Evolutionary conservation across 2,888 invertebrate species (phyloP), one percentile per base, ranked within the genome.

Genomic region (Petrolisthes manimaculis): DNA sequence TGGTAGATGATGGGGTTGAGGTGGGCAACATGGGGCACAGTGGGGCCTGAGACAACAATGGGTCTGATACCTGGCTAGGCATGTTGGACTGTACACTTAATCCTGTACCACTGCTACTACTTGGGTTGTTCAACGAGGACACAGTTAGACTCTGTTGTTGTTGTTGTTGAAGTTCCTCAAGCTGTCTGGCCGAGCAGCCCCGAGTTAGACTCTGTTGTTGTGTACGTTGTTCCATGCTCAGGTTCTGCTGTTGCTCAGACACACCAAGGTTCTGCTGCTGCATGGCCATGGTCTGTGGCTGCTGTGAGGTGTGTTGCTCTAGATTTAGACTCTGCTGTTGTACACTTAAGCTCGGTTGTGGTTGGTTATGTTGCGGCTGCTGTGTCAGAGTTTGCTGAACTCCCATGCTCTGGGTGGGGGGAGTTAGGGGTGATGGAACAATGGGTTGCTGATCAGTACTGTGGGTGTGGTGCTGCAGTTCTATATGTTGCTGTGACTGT

Each of bases 1-100:
- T 61, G 18, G 80, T 56, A 55, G 78, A 55, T 53, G 87, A 55
- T 51, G 86, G 24, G 24, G 86, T 54, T 74, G 82, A 21, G 37
- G 69, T 18, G 8, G 83, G 54, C 86, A 82, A 21, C 56, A 86
- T 9, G n/a, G 74, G 67, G 77, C 86, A 86, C 51, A 86, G 51
- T 12, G 84, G 67, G 12, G 84, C 80, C 24, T 84, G 88, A 54
- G 80, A 84, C 61, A 88, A 54, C 74, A 88, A n/a, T 37, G 84
- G 84, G 51, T 84, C 84, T n/a, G 88, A 84, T 61, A 81, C 84
- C 21, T 55, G 71, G 18, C n/a, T 67, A 21, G 81, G 56, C n/a
- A 81, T 56, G 61, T 37, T 67, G 18, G 84, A n/a, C 55, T 79
- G 74, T 8, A 61, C 75, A 14, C 21, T 56, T 69, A 87, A 12